Percentiles rank a stretch among this genome's conserved stretches.
phyloP scores from a whole-genome alignment of 2,797 vertebrate genomes.

The Diplodus puntazzo region DNA sequence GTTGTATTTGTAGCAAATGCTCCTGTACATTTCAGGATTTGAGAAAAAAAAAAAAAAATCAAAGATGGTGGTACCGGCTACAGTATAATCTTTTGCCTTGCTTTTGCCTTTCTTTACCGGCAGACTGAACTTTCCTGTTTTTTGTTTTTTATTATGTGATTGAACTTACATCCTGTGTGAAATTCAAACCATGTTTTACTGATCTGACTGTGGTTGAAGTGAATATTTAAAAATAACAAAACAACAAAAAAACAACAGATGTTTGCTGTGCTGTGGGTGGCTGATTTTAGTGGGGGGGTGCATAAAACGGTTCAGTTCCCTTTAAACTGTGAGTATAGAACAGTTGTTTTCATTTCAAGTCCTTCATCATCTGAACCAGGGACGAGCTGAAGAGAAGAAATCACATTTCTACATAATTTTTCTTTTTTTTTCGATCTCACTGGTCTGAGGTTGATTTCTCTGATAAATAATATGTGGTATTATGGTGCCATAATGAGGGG shows the following conservation, averaged over 20 bases:
- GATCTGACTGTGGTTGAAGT: conserved; percentile 65
- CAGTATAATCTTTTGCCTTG: conserved; percentile 71
- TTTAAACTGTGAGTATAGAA: conserved; percentile 62
- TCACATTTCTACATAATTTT: conserved; percentile 18
- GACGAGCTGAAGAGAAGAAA: conserved; percentile 42
- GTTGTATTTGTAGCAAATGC: conserved; percentile 69
- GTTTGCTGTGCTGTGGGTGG: conserved; percentile 67
- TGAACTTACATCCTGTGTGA: conserved; percentile 70
- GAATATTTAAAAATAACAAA: conserved; percentile 51
- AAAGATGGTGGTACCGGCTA: conserved; percentile 66
- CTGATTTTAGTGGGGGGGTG: conserved; percentile 24
- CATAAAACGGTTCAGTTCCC: conserved; percentile 47
- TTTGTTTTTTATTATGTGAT: conserved; percentile 41
- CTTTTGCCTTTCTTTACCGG: conserved; percentile 71
- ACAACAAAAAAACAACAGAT: conserved; percentile 4
- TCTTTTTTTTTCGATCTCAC: conserved; percentile 42
- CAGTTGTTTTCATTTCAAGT: conserved; percentile 53
- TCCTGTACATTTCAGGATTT: conserved; percentile 70
- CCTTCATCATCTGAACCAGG: conserved; percentile 49
- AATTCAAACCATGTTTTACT: conserved; percentile 62
- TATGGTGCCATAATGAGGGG: conserved; percentile 54
- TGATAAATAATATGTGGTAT: conserved; percentile 20
- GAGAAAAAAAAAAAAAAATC: conserved; percentile 27
- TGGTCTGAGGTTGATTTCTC: conserved; percentile 63
- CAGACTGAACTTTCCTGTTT: conserved; percentile 67